Percentiles rank a stretch among this genome's conserved stretches.
Evolutionary conservation across 2,888 invertebrate genomes (phyloP).

Genomic region (Melanophora roralis): DNA sequence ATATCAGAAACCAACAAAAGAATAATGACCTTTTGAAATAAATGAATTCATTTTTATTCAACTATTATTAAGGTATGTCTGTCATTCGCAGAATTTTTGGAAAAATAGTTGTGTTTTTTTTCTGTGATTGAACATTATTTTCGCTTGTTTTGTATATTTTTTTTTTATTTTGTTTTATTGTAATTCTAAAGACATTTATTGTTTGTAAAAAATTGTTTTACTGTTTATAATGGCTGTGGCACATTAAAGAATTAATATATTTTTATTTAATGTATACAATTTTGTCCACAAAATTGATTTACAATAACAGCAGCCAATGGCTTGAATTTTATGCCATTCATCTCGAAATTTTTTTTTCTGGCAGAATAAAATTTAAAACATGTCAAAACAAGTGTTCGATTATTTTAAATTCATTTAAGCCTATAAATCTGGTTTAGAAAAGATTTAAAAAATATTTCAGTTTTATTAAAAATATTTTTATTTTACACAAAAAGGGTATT

Average conservation of each 20-base stretch:
- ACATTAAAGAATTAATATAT: no score
- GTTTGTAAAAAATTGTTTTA: not conserved
- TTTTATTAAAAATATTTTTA: no score
- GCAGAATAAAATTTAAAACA: not conserved
- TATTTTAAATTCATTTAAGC: no score
- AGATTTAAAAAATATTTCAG: no score
- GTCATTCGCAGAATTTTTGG: not conserved
- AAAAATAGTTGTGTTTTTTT: not conserved
- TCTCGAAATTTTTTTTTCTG: not conserved
- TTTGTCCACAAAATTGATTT: conserved; percentile 6
- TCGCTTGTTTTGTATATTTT: not conserved
- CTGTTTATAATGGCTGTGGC: not conserved
- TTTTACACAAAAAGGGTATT: no score
- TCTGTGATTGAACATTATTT: not conserved
- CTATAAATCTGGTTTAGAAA: no score
- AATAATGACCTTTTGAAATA: conserved; percentile 13
- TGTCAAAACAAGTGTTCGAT: no score
- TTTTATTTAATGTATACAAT: conserved; percentile 1
- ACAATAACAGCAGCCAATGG: not conserved
- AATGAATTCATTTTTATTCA: not conserved
- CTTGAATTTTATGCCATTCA: not conserved
- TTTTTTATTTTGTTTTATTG: not conserved
- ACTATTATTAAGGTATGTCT: not conserved
- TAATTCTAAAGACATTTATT: conserved; percentile 1
- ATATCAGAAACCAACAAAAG: not conserved